A percentile compares a stretch with the other conserved stretches of the same genome.
phyloP scores from a whole-genome alignment of 2,797 vertebrate genomes.

The Acropternis orthonyx region DNA sequence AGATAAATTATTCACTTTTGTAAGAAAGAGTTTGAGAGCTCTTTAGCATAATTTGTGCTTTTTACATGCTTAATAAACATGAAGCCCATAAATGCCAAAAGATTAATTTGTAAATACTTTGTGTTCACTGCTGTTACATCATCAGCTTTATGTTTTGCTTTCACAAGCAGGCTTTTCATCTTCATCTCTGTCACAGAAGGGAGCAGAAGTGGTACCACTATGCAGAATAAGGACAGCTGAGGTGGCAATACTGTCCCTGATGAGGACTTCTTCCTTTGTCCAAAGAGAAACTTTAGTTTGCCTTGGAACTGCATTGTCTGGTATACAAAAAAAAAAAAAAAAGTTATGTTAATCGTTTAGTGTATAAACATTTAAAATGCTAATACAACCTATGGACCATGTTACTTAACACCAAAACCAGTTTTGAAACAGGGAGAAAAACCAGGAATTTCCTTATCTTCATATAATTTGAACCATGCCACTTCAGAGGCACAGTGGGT shows the following conservation, averaged over 20 bases:
- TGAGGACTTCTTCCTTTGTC: slow-evolving; percentile 88
- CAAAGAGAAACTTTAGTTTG: slow-evolving; percentile 89
- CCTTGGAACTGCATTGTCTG: slow-evolving; percentile 98
- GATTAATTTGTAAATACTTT: slow-evolving; percentile 76
- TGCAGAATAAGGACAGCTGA: slow-evolving; percentile 91
- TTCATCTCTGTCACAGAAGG: slow-evolving; percentile 84
- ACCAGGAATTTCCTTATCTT: neutral
- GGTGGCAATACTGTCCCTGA: slow-evolving; percentile 84
- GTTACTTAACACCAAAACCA: neutral
- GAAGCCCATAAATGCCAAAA: neutral
- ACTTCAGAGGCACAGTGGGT: neutral
- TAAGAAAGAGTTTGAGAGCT: neutral
- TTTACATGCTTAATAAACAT: neutral
- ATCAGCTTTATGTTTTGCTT: slow-evolving; percentile 83
- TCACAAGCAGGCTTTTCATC: slow-evolving; percentile 85
- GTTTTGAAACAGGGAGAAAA: neutral
- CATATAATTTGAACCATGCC: neutral
- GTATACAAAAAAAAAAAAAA: neutral
- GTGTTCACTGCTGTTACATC: slow-evolving; percentile 65
- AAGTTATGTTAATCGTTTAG: neutral
- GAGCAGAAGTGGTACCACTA: slow-evolving; percentile 87
- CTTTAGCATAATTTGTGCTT: neutral
- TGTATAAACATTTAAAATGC: neutral
- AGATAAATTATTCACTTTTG: neutral
- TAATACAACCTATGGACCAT: neutral